Conservation (phyloP, 2,113 vertebrate species). For the Lagopus muta region DNA sequence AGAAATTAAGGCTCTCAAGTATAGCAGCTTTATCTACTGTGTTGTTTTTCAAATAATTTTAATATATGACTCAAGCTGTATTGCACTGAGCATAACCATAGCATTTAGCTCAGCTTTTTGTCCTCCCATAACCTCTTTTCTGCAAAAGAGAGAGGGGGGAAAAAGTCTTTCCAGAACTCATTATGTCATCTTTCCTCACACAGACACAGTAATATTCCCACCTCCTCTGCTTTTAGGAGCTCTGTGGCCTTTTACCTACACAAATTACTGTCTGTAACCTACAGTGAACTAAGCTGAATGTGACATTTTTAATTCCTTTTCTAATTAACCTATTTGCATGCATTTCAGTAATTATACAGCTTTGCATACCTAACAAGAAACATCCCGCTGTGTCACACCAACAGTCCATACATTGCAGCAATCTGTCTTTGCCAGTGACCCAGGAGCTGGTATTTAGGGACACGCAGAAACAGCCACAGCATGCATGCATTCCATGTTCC, state of each 20-base stretch:
- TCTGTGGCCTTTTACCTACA: neutral
- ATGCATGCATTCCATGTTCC: neutral
- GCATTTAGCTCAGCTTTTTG: neutral
- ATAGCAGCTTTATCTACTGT: accelerated
- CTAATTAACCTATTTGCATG: slow-evolving; percentile 55
- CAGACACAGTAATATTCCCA: neutral
- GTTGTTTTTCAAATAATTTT: neutral
- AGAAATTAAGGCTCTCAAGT: neutral
- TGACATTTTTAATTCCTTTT: slow-evolving; percentile 6
- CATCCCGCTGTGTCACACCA: neutral
- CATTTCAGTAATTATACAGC: slow-evolving; percentile 13
- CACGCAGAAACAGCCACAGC: neutral
- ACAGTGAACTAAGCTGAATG: neutral
- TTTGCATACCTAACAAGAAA: neutral
- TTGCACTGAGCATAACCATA: neutral
- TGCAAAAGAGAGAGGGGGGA: neutral
- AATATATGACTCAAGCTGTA: neutral
- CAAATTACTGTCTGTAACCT: slow-evolving; percentile 13
- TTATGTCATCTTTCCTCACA: neutral
- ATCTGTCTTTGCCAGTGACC: neutral
- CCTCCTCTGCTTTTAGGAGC: neutral
- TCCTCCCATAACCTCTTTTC: neutral
- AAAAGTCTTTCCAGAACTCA: neutral
- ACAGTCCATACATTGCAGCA: neutral
- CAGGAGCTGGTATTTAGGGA: neutral